Evolutionary conservation across 2,797 vertebrate genomes (phyloP).

Genomic region (Leptodactylus fallax): DNA sequence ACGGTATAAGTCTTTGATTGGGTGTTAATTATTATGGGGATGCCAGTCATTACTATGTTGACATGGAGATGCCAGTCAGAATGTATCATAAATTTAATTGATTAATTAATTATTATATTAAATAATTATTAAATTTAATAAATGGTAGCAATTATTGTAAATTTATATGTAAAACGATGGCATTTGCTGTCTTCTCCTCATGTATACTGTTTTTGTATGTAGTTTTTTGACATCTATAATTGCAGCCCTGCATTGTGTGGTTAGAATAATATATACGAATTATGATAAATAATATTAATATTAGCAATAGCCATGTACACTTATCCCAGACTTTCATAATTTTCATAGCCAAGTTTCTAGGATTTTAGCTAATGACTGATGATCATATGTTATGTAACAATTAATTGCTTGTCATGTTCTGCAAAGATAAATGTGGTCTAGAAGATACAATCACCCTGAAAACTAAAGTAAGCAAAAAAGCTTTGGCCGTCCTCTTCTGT

Average conservation of each 20-base stretch:
- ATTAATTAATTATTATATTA: too few species aligned
- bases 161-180: not conserved
- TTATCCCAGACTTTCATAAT: not conserved
- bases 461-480: not conserved
- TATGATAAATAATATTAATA: not conserved
- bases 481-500: not conserved
- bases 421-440: not conserved
- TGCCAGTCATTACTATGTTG: not conserved
- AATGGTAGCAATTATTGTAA: not conserved
- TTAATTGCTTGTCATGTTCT: not conserved
- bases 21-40: too few species aligned
- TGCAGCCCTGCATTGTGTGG: not conserved
- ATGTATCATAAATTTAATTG: too few species aligned
- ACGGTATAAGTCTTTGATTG: too few species aligned
- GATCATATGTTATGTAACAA: not conserved
- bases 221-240: not conserved
- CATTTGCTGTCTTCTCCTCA: not conserved
- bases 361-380: not conserved
- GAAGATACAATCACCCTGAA: not conserved
- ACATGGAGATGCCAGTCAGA: too few species aligned
- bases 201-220: not conserved
- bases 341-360: not conserved
- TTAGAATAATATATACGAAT: not conserved
- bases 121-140: too few species aligned
- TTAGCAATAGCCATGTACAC: not conserved